Conservation (phyloP, 2,888 invertebrate species). For the Noctuana brunneofusca region DNA sequence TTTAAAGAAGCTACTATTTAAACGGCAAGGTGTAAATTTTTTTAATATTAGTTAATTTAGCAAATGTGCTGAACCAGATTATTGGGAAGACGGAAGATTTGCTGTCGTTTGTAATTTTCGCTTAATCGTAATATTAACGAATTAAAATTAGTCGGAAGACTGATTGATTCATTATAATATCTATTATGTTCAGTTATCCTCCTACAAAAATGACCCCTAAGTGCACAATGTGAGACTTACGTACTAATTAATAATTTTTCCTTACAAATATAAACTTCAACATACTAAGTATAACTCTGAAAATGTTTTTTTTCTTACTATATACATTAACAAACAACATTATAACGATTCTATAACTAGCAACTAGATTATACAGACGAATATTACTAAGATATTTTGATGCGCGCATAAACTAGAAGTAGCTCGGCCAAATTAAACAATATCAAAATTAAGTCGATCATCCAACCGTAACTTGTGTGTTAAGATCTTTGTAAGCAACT, state of each 20-base stretch:
- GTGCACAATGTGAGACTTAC: conserved; percentile 6
- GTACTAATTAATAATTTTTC: neutral
- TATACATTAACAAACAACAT: too few species aligned
- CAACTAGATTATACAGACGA: too few species aligned
- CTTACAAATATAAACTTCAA: neutral
- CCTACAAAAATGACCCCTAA: neutral
- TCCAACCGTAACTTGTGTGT: neutral
- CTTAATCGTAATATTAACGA: conserved; percentile 1
- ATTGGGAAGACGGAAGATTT: conserved; percentile 6
- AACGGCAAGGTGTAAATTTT: neutral
- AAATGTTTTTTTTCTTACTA: too few species aligned
- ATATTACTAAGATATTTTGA: too few species aligned
- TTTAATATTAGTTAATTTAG: neutral
- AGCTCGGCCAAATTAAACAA: too few species aligned
- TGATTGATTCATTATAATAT: neutral
- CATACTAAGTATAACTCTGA: too few species aligned
- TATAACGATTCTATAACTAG: too few species aligned
- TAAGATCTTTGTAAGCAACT: too few species aligned
- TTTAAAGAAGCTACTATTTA: neutral
- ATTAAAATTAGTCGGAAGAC: conserved; percentile 27
- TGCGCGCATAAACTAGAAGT: too few species aligned
- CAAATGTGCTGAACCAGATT: neutral
- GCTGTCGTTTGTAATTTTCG: neutral
- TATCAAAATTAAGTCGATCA: neutral
- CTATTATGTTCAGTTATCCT: neutral